These are phyloP conservation scores for Corapipo altera DNA, from an alignment of 2,113 vertebrate genomes.

Conservation along the genomic window DNA sequence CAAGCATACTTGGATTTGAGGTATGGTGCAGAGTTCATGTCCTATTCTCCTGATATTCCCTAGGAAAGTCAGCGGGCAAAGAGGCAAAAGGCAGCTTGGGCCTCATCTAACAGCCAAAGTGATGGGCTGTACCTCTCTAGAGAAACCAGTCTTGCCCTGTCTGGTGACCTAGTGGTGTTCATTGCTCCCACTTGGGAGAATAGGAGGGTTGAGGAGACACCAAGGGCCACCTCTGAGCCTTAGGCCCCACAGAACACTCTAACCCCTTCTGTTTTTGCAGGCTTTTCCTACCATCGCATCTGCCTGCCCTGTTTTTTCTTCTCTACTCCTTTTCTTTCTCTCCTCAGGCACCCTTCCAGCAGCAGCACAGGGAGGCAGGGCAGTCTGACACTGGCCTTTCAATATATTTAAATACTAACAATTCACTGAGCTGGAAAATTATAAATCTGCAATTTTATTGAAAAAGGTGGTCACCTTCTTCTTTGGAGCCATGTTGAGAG, in stretches of 20 bases:
- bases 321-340: not conserved
- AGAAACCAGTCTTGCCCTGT: not conserved
- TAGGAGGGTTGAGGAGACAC: not conserved
- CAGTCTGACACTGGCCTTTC: constrained; percentile 1
- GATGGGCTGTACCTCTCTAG: not conserved
- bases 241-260: not conserved
- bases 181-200: not conserved
- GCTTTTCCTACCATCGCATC: not conserved
- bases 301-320: not conserved
- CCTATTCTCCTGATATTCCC: not conserved
- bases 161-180: not conserved
- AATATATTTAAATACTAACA: constrained; percentile 55
- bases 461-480: constrained; percentile 43
- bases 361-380: not conserved
- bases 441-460: constrained; percentile 67
- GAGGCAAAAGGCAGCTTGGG: not conserved
- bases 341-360: not conserved
- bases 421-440: constrained; percentile 70
- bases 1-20: not conserved
- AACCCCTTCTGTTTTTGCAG: not conserved
- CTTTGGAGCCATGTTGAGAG: constrained; percentile 37
- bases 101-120: not conserved
- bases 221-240: not conserved
- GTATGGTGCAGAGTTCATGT: rapidly evolving
- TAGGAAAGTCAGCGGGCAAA: not conserved